Percentiles rank a stretch among this genome's conserved stretches.
phyloP scores from a whole-genome alignment of 2,113 vertebrate species.

The Panthera uncia region DNA sequence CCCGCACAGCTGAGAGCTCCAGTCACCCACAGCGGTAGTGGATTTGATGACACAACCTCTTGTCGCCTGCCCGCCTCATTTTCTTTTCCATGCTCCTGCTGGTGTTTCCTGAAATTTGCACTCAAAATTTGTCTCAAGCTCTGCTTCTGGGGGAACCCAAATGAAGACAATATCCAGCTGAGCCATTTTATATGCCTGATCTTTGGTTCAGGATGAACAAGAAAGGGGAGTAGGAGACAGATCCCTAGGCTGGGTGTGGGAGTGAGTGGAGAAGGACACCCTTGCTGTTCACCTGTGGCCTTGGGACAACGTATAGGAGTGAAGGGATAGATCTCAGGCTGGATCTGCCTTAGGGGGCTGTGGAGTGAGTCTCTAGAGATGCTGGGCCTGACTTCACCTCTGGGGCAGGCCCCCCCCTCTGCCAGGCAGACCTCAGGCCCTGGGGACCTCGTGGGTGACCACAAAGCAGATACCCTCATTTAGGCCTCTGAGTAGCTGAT shows the following conservation, averaged over 20 bases:
- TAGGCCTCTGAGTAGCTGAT: not conserved
- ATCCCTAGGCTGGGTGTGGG: too few species aligned
- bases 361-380: not conserved
- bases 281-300: not conserved
- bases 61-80: accelerated
- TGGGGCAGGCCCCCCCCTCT: not conserved
- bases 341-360: not conserved
- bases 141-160: not conserved
- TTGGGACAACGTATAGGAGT: not conserved
- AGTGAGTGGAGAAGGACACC: not conserved
- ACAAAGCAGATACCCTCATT: not conserved
- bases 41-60: too few species aligned
- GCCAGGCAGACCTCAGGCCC: not conserved
- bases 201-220: not conserved
- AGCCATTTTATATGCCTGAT: not conserved
- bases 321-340: not conserved
- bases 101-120: not conserved
- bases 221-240: not conserved
- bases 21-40: accelerated
- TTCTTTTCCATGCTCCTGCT: accelerated
- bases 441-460: not conserved
- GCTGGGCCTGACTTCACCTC: not conserved
- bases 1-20: not conserved
- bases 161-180: not conserved
- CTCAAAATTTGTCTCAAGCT: not conserved